These are phyloP conservation scores for Drosophila sp. DNA, from an alignment of 1,140 invertebrate genomes.

Conservation along the genomic window DNA sequence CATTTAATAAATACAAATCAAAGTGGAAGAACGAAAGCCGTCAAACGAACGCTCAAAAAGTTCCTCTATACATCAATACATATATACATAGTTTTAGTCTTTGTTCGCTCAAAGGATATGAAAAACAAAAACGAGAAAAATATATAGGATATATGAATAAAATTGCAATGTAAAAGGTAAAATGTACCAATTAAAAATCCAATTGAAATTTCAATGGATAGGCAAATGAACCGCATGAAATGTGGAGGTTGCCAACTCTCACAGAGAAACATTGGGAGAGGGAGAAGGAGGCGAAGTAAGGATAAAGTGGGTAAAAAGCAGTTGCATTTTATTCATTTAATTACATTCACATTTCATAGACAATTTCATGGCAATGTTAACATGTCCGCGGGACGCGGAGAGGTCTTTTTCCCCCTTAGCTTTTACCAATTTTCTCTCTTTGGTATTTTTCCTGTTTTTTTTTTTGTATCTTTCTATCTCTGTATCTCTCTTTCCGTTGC, in stretches of 20 bases:
- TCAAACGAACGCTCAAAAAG: slow-evolving; percentile 32
- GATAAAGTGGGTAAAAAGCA: background rate
- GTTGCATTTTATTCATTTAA: slow-evolving; percentile 74
- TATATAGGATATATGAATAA: slow-evolving; percentile 34
- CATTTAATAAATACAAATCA: slow-evolving; percentile 81
- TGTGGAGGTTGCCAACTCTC: slow-evolving; percentile 6
- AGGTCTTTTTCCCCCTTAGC: slow-evolving; percentile 1
- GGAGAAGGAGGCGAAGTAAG: background rate
- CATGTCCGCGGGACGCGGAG: slow-evolving; percentile 13
- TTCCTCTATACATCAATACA: background rate
- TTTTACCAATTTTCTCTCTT: slow-evolving; percentile 13
- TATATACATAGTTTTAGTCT: slow-evolving; percentile 6
- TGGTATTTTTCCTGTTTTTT: slow-evolving; percentile 22
- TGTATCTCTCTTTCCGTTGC: slow-evolving; percentile 35
- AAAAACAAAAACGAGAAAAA: background rate
- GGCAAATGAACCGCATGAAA: slow-evolving; percentile 73
- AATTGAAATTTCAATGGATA: slow-evolving; percentile 71
- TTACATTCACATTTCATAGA: slow-evolving; percentile 81
- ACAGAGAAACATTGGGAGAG: background rate
- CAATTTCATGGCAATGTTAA: slow-evolving; percentile 72
- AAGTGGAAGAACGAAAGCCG: slow-evolving; percentile 51
- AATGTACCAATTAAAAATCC: slow-evolving; percentile 80
- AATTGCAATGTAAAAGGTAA: slow-evolving; percentile 77
- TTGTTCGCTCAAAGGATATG: slow-evolving; percentile 21
- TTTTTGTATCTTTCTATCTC: slow-evolving; percentile 18